phyloP scores from a whole-genome alignment of 2,888 invertebrate species.

The Tryphoninae sp. region DNA sequence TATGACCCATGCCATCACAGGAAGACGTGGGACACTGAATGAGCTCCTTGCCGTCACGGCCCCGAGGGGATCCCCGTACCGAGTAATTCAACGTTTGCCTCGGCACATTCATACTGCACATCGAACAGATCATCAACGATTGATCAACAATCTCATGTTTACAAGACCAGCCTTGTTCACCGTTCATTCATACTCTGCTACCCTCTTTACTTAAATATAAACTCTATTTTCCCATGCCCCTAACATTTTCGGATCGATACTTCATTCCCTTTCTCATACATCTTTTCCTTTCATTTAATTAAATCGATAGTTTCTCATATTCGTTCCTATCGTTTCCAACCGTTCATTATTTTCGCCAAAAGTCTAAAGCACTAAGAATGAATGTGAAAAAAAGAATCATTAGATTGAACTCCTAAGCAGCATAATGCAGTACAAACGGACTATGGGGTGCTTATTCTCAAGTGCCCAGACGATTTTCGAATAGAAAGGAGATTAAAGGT shows the following conservation, averaged over 20 bases:
- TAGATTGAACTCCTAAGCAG: not conserved
- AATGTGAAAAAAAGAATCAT: constrained; percentile 15
- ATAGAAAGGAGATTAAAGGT: constrained; percentile 59
- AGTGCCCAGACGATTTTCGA: constrained; percentile 57
- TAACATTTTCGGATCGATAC: too few species aligned
- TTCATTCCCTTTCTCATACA: too few species aligned
- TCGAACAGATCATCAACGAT: constrained; percentile 69
- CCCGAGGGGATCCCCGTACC: constrained; percentile 82
- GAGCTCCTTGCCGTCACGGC: constrained; percentile 88
- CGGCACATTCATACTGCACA: constrained; percentile 79
- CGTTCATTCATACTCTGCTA: constrained; percentile 41
- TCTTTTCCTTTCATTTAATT: too few species aligned
- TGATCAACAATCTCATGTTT: constrained; percentile 15
- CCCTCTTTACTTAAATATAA: too few species aligned
- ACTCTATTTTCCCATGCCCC: too few species aligned
- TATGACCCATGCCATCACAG: constrained; percentile 94
- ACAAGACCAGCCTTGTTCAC: not conserved
- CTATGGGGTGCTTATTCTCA: constrained; percentile 39
- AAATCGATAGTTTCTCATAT: too few species aligned
- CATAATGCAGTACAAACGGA: constrained; percentile 3
- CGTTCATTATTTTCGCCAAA: too few species aligned
- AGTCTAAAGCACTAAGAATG: not conserved
- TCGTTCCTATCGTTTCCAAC: too few species aligned
- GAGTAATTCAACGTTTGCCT: constrained; percentile 79
- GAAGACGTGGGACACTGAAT: constrained; percentile 90